A percentile compares a stretch with the other conserved stretches of the same genome.
Conservation (phyloP, 2,888 invertebrate species). For the Eupeodes latifasciatus region DNA sequence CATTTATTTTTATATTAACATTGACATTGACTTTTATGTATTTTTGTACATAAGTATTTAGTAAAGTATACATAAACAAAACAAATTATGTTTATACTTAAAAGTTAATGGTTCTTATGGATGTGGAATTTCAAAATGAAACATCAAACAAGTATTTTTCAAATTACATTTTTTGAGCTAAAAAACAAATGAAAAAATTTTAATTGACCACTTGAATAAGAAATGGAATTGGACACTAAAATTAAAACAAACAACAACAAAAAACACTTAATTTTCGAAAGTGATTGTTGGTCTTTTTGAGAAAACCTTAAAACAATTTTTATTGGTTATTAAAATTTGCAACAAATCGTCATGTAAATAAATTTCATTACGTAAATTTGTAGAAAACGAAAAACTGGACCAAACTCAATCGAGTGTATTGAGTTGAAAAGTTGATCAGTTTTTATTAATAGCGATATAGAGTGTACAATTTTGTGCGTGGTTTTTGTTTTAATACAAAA, state of each 20-base stretch:
- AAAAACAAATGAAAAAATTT: background rate
- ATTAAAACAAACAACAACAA: background rate
- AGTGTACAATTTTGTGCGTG: conserved; percentile 32
- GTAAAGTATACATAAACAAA: background rate
- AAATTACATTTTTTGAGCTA: background rate
- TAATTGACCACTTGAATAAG: conserved; percentile 9
- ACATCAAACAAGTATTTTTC: background rate
- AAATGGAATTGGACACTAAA: conserved; percentile 1
- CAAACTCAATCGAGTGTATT: conserved; percentile 53
- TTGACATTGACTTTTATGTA: conserved; percentile 41
- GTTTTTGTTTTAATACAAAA: conserved; percentile 10
- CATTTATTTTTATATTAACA: conserved; percentile 35
- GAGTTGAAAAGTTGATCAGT: conserved; percentile 34
- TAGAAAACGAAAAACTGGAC: conserved; percentile 29
- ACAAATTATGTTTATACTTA: background rate
- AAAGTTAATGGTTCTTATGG: background rate
- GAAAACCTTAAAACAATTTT: conserved; percentile 5
- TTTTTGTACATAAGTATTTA: too few relatives aligned
- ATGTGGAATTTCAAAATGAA: conserved; percentile 7
- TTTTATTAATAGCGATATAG: conserved; percentile 49
- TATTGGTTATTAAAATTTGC: conserved; percentile 8
- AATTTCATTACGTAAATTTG: conserved; percentile 54
- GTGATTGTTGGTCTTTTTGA: conserved; percentile 22
- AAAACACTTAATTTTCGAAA: conserved; percentile 15
- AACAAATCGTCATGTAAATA: conserved; percentile 18